Conservation (phyloP, 2,888 invertebrate species). For the Drosophila gaucha region DNA sequence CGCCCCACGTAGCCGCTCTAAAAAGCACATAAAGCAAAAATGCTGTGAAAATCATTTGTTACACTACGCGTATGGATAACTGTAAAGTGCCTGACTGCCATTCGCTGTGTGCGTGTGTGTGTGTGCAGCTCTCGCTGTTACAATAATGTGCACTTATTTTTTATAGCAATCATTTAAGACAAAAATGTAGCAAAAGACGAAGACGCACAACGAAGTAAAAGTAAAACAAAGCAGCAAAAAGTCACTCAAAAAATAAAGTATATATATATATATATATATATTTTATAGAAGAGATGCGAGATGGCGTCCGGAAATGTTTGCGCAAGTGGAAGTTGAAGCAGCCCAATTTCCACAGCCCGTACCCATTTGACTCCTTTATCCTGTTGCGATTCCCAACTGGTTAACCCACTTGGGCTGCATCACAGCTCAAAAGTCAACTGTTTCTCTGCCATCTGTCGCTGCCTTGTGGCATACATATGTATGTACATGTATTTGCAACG, state of each 20-base stretch:
- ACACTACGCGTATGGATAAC: constrained; percentile 79
- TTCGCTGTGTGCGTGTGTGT: constrained; percentile 10
- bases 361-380: not conserved
- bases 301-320: constrained; percentile 71
- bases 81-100: constrained; percentile 64
- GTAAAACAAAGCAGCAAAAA: constrained; percentile 66
- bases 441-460: constrained; percentile 36
- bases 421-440: constrained; percentile 42
- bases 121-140: constrained; percentile 49
- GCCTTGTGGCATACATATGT: constrained; percentile 23
- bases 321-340: constrained; percentile 55
- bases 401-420: constrained; percentile 44
- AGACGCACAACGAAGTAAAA: constrained; percentile 59
- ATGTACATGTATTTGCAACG: constrained; percentile 14
- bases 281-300: constrained; percentile 47
- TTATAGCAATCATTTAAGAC: constrained; percentile 80
- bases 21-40: constrained; percentile 77
- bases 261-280: not conserved
- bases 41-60: constrained; percentile 78
- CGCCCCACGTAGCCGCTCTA: constrained; percentile 63
- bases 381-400: constrained; percentile 20
- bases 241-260: constrained; percentile 38
- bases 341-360: constrained; percentile 39
- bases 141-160: constrained; percentile 80
- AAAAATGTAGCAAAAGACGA: constrained; percentile 69